Base-by-base conservation (phyloP, 2,113 vertebrate genomes). In the Aspiorhynchus laticeps region DNA sequence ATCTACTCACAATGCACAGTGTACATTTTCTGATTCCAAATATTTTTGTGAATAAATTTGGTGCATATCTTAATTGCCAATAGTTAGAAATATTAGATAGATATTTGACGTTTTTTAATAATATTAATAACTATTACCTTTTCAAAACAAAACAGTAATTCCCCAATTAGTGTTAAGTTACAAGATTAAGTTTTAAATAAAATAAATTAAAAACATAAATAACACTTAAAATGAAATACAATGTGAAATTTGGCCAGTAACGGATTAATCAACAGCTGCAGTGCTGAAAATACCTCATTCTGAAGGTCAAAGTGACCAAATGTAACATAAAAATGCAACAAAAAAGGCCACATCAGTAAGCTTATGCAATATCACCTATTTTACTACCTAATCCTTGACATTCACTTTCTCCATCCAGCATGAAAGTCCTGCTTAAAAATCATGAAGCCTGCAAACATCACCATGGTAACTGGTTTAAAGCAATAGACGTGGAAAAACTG, bases 381-480 rank as follows among this genome's bases (percentile, higher is more conserved):
- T 92, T 93, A 91, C 83, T 84, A 76, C 88, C 89, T 89, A 91
- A 92, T 92, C 91, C 88, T 91, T 91, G 88, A 69, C 77, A 63
- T 84, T 65, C 80, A 48, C 82, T 56, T 86, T 79, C 61, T 80
- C 11, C 78, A 73, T 87, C 92, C 90, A 92, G 87, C 88, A 92
- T 91, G 83, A 93, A 92, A 93, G 91, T 89, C 88, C 92, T 82
- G 83, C 91, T 92, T 89, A 90, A 83, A 93, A 93, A 93, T 93
- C 24, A 93, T 93, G 85, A 88, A 90, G 90, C 90, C 90, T 89
- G 81, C 79, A 88, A 90, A 88, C 59, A 86, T 94, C 90, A 69
- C 95, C 93, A 94, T 94, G 90, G 93, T 92, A 95, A 95, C 93
- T 91, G 87, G 89, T 91, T 91, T 88, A 88, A 65, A 87, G 6